Base-by-base conservation (phyloP, 1,140 invertebrate species). In the Drosophila ficusphila region DNA sequence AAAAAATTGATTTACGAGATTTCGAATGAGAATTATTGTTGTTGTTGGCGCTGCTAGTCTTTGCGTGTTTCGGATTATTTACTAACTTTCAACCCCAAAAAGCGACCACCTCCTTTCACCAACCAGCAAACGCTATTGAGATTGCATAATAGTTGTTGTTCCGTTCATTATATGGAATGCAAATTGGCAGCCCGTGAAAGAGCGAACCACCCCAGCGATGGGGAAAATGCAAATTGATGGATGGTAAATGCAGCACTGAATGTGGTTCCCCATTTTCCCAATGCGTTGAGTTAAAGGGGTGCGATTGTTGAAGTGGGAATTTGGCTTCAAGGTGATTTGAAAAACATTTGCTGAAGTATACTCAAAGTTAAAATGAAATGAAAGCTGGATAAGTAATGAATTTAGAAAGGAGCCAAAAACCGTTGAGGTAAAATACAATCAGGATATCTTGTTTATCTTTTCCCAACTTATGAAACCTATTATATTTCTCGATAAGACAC, bases 1-100 rank as follows among this genome's bases (percentile, higher is more conserved):
- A 81, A 88, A 88, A 75, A 88, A 88, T 86, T 86, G 82, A 86
- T 86, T 86, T 86, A 86, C 82, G 82, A 86, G 82, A 88, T 89
- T 86, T 82, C 51, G 60, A 81, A 77, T 78, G 74, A 53, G 82
- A 78, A 81, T 77, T 72, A 61, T 61, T 69, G 33, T 34, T 69
- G 33, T 34, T 46, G 51, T 23, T 62, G 76, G 58, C 60, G 56
- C 42, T 76, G 71, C 53, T 62, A 52, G 61, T 47, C 41, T 78
- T 85, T 82, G 81, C 81, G 81, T 85, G 81, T 76, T 81, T 73
- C 58, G 62, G 76, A 81, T 86, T 85, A 86, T 86, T 85, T 86
- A 81, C 72, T 57, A 71, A 74, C 79, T 52, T 56, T 51, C 58
- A 65, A 67, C 53, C 57, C 44, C 68, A 49, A 29, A 29, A 69